Percentiles rank a stretch among this genome's conserved stretches.
Evolutionary conservation across 2,797 vertebrate species (phyloP).

Genomic region (Trematocara caparti): DNA sequence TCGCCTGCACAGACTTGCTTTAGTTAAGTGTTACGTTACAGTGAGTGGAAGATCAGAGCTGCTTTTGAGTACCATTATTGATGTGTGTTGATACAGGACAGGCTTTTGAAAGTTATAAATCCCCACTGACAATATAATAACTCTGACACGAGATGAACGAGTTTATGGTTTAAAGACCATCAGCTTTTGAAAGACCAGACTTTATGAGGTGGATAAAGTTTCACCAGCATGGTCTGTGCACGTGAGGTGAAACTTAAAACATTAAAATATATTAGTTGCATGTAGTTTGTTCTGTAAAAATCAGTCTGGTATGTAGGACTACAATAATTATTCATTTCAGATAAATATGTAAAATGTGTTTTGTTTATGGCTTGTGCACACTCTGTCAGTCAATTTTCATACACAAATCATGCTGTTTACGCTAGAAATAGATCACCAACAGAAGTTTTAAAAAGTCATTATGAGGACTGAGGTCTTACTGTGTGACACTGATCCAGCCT

Average conservation of each 20-base stretch:
- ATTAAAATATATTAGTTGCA: not conserved
- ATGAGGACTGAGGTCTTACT: not conserved
- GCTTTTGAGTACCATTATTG: not conserved
- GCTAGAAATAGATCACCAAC: not conserved
- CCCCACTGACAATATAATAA: not conserved
- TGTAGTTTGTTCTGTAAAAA: not conserved
- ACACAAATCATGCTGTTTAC: not conserved
- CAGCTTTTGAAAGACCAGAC: not conserved
- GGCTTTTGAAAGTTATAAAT: not conserved
- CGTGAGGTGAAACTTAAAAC: not conserved
- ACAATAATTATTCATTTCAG: not conserved
- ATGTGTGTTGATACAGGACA: not conserved
- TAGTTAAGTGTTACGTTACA: not conserved
- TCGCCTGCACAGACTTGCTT: conserved; percentile 7
- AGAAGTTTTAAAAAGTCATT: not conserved
- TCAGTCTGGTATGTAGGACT: not conserved
- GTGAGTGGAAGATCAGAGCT: not conserved
- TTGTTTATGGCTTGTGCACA: not conserved
- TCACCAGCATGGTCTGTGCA: not conserved
- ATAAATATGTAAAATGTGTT: not conserved
- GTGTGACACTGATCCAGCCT: not conserved
- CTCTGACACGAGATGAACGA: not conserved
- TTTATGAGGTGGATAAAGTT: not conserved
- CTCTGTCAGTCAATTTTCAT: not conserved
- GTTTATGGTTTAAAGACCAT: not conserved